Conservation (phyloP, 2,113 vertebrate species). For the Onychostoma macrolepis region DNA sequence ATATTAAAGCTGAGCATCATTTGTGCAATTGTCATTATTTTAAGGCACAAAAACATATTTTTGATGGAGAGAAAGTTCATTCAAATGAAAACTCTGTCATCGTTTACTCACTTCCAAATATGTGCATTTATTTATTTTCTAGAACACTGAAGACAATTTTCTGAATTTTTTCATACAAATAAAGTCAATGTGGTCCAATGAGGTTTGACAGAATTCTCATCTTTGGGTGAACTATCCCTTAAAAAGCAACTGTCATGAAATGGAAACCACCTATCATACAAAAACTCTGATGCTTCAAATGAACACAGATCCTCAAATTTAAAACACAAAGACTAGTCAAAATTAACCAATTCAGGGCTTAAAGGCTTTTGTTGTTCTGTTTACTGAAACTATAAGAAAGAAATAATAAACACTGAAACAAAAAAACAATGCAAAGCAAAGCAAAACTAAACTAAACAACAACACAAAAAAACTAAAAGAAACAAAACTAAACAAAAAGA, state of each 20-base stretch:
- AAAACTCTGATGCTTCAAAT: neutral
- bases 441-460: neutral
- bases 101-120: neutral
- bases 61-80: neutral
- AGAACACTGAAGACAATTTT: neutral
- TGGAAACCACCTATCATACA: neutral
- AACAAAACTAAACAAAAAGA: neutral
- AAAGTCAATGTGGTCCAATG: neutral
- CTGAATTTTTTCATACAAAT: neutral
- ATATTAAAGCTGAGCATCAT: neutral
- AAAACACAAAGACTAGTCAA: neutral
- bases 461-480: neutral
- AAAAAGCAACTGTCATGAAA: neutral
- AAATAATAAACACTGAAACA: neutral
- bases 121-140: neutral
- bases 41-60: neutral
- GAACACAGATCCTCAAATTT: neutral
- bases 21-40: neutral
- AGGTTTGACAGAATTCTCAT: neutral
- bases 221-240: neutral
- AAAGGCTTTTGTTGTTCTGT: neutral
- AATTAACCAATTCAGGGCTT: neutral
- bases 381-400: neutral
- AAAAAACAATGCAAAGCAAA: neutral
- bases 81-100: neutral